phyloP scores from a whole-genome alignment of 2,113 vertebrate genomes.

The Rissa tridactyla region DNA sequence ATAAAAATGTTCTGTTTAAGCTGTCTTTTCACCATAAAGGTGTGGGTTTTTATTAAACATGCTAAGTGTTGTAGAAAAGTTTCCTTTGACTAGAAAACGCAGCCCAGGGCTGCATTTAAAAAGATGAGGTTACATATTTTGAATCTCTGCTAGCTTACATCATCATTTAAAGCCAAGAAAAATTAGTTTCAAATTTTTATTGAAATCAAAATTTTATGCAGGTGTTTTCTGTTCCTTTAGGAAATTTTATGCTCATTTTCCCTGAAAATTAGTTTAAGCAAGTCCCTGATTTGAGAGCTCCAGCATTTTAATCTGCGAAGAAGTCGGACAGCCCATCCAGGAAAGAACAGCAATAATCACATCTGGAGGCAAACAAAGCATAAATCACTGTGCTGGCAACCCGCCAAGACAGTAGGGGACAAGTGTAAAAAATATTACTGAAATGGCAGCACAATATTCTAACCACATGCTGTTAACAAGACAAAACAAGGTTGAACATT shows the following conservation, averaged over 20 bases:
- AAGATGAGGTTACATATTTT: not conserved
- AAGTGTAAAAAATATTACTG: constrained; percentile 54
- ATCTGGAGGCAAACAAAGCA: constrained; percentile 48
- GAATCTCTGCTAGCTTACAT: not conserved
- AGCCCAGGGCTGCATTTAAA: not conserved
- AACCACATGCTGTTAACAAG: constrained; percentile 56
- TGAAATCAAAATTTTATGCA: not conserved
- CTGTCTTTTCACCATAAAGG: not conserved
- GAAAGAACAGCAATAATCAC: constrained; percentile 48
- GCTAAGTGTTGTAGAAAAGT: not conserved
- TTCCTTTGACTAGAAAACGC: not conserved
- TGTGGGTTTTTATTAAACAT: not conserved
- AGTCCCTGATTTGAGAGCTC: not conserved
- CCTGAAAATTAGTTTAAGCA: constrained; percentile 20
- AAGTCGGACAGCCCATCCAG: constrained; percentile 4
- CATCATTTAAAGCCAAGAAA: not conserved
- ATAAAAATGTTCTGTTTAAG: not conserved
- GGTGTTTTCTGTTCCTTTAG: not conserved
- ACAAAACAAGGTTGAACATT: constrained; percentile 35
- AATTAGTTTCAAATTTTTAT: not conserved
- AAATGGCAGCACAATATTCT: constrained; percentile 29
- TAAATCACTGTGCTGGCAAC: not conserved
- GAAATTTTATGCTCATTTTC: constrained; percentile 16
- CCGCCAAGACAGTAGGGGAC: constrained; percentile 51
- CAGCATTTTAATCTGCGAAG: not conserved